These are phyloP conservation scores for Osmerus mordax DNA, from an alignment of 2,113 vertebrate species.

Conservation along the genomic window DNA sequence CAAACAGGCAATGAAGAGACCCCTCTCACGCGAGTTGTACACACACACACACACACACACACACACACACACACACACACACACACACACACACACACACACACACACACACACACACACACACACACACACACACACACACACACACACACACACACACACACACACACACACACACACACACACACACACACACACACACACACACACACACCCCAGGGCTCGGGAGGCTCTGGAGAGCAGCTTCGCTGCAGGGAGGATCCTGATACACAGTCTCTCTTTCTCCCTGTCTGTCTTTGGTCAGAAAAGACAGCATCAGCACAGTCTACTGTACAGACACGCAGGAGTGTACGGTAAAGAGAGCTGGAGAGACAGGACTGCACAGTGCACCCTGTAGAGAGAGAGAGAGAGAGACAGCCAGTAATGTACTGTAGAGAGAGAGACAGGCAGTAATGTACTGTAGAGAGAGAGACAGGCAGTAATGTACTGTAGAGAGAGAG, in stretches of 20 bases:
- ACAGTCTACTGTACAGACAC: conserved; percentile 5
- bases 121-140: too few relatives aligned
- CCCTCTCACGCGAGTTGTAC: not conserved
- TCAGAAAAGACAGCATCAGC: conserved; percentile 19
- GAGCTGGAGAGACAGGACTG: too few relatives aligned
- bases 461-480: too few relatives aligned
- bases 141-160: not conserved
- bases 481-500: too few relatives aligned
- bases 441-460: not conserved
- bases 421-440: conserved; percentile 13
- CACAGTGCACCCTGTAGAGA: not conserved
- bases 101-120: not conserved
- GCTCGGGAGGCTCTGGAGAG: not conserved
- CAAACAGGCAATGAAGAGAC: too few relatives aligned
- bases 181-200: not conserved
- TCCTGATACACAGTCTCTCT: not conserved
- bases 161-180: not conserved
- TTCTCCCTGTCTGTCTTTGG: not conserved
- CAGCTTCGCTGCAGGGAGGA: not conserved
- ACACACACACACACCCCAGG: not conserved
- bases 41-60: not conserved
- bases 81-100: not conserved
- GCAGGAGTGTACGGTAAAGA: too few relatives aligned
- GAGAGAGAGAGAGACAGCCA: not conserved
- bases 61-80: not conserved